Percentiles rank a stretch among this genome's conserved stretches.
Evolutionary conservation across 2,797 vertebrate genomes (phyloP).

Genomic region (Darevskia mixta): DNA sequence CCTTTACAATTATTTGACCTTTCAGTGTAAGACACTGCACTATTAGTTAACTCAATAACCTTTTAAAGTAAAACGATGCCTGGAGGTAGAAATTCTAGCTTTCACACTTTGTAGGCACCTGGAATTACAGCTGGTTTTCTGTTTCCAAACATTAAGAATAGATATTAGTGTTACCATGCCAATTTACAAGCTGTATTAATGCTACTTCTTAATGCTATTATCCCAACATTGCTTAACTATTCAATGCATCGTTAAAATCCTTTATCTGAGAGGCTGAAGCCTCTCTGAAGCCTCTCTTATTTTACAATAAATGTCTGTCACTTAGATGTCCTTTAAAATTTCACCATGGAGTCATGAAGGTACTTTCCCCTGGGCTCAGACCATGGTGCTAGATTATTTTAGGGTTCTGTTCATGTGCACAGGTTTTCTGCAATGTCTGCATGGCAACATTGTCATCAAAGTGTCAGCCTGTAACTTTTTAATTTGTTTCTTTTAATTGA

Average conservation of each 20-base stretch:
- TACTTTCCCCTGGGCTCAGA: not conserved
- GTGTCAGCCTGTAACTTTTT: too few relatives aligned
- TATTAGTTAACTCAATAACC: slow-evolving; percentile 17
- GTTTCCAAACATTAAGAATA: slow-evolving; percentile 2
- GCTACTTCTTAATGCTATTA: not conserved
- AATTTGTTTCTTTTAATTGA: too few relatives aligned
- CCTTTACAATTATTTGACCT: slow-evolving; percentile 48
- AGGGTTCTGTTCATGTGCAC: too few relatives aligned
- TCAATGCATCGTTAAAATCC: not conserved
- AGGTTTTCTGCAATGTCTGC: too few relatives aligned
- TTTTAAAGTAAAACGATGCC: slow-evolving; percentile 1
- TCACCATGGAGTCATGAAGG: not conserved
- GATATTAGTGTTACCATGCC: not conserved
- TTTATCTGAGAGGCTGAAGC: not conserved
- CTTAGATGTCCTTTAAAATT: not conserved
- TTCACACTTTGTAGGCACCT: not conserved
- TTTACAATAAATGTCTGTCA: not conserved
- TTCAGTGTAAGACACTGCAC: not conserved
- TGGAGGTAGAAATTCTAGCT: not conserved
- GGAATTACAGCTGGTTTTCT: not conserved
- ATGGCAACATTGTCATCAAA: too few relatives aligned
- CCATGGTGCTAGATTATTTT: not conserved
- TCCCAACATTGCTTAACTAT: not conserved
- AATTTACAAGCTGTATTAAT: not conserved
- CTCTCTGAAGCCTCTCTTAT: not conserved